A percentile compares a stretch with the other conserved stretches of the same genome.
phyloP scores from a whole-genome alignment of 2,113 vertebrate genomes.

The Todiramphus saurophagus region DNA sequence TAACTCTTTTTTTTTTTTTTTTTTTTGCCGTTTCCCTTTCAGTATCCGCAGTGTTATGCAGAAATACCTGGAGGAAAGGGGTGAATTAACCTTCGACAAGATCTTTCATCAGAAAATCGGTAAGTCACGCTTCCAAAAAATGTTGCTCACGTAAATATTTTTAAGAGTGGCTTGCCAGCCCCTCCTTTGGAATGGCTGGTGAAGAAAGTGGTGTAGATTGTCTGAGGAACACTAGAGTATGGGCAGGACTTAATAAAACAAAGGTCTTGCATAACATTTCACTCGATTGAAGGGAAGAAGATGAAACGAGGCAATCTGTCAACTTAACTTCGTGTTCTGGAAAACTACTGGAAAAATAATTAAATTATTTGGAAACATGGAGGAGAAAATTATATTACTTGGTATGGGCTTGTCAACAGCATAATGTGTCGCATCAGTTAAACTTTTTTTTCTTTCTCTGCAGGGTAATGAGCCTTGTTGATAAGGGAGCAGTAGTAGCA shows the following conservation, averaged over 20 bases:
- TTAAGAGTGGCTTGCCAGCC: neutral
- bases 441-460: neutral
- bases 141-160: neutral
- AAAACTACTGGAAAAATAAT: constrained; percentile 58
- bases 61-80: constrained; percentile 94
- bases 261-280: neutral
- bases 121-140: constrained; percentile 69
- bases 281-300: neutral
- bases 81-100: constrained; percentile 96
- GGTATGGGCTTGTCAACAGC: constrained; percentile 49
- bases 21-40: constrained; percentile 6
- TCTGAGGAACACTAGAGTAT: neutral
- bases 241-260: neutral
- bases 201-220: neutral
- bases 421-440: constrained; percentile 48
- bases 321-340: constrained; percentile 28
- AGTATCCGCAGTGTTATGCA: constrained; percentile 99
- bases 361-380: constrained; percentile 35
- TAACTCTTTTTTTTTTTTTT: neutral
- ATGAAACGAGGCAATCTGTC: neutral
- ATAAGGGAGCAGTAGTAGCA: neutral
- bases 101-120: constrained; percentile 98
- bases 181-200: neutral
- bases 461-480: neutral
- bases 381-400: constrained; percentile 53